Percentiles rank a stretch among this genome's conserved stretches.
phyloP scores from a whole-genome alignment of 2,113 vertebrate genomes.

The Heterochromis multidens region DNA sequence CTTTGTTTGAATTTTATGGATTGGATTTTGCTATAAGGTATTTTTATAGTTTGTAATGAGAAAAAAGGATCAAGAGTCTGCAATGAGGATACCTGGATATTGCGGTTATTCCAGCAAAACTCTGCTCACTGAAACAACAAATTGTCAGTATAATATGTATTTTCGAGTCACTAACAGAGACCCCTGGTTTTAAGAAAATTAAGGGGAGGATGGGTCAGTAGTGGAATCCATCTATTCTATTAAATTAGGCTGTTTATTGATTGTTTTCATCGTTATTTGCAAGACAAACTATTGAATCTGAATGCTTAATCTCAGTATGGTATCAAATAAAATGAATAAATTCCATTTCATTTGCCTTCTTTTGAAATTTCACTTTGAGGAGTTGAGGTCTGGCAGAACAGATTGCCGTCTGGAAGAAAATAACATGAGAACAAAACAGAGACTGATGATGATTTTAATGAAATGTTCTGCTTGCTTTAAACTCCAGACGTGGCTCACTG shows the following conservation, averaged over 20 bases:
- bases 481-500: background rate
- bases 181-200: background rate
- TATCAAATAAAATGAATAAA: background rate
- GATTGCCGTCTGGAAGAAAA: background rate
- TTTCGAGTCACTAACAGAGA: background rate
- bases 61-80: background rate
- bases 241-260: background rate
- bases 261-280: background rate
- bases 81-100: background rate
- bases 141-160: background rate
- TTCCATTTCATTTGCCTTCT: background rate
- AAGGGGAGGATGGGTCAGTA: background rate
- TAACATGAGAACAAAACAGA: background rate
- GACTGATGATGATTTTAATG: background rate
- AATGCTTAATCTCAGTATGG: background rate
- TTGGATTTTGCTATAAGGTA: background rate
- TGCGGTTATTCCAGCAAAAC: background rate
- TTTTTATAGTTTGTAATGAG: background rate
- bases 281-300: background rate
- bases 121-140: background rate
- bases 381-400: background rate
- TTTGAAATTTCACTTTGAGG: background rate
- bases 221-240: background rate
- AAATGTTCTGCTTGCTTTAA: background rate
- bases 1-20: background rate